Evolutionary conservation across 2,113 vertebrate genomes (phyloP), one percentile per base, ranked within the genome.

Genomic region (Chaenogobius annularis): DNA sequence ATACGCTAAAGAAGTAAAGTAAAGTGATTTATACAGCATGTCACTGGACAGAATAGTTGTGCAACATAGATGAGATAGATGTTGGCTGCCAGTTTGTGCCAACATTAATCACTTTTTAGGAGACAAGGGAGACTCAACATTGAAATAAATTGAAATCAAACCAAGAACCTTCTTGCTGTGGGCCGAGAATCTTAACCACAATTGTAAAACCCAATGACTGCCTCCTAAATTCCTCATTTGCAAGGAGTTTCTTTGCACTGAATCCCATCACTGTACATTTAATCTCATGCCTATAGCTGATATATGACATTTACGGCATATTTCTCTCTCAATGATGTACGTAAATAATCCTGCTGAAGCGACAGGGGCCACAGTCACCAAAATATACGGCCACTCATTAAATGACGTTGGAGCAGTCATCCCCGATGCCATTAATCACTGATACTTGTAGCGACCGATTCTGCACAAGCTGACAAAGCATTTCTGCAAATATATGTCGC

Each of bases 311-410:
- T 47, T 2, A 26, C 54, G 17, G 35, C 23, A 62, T 66, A 77
- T 69, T 54, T 52, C 46, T 52, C 14, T 43, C 31, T 35, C 14
- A 23, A 23, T 11, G 43, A 46, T 37, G 40, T 14, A 3, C 69
- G 79, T 77, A 68, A 86, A 73, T 79, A 69, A 78, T n/a, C 5
- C n/a, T 10, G 12, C 37, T 56, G 43, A 9, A 44, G 19, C 15
- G 9, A 31, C 22, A 52, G 65, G 65, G 52, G 52, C 52, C 62
- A n/a, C 10, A 68, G 75, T 75, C n/a, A 19, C 82, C 74, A 79
- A 68, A 84, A 88, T 78, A 87, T 88, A 88, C 79, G 72, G 75
- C 70, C 35, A 11, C 81, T 87, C 47, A 46, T 89, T 89, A 84
- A 88, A 78, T 65, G 35, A 82, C 70, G 17, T 44, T 37, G 46